A percentile compares a stretch with the other conserved stretches of the same genome.
These are phyloP conservation scores for Protomyctophum bolini DNA, from an alignment of 2,113 vertebrate species.

Conservation along the genomic window DNA sequence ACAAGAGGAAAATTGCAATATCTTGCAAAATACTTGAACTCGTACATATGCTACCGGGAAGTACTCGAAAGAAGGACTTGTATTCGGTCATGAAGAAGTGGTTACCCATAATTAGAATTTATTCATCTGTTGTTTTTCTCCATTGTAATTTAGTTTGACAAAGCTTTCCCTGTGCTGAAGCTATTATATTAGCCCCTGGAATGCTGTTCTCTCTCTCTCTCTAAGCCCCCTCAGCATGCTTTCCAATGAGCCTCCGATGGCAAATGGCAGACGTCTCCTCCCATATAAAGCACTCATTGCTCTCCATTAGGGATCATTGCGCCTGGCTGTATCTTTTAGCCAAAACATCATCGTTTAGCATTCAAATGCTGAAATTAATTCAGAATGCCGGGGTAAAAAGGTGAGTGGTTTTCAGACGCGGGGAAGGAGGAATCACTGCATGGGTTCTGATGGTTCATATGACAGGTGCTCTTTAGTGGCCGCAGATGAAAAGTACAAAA, in stretches of 20 bases:
- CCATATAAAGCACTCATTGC: conserved; percentile 58
- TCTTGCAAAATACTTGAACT: too few relatives aligned
- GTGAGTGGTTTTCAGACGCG: conserved; percentile 31
- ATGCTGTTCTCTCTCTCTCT: conserved; percentile 16
- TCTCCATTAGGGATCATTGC: conserved; percentile 66
- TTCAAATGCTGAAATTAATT: conserved; percentile 72
- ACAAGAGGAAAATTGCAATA: too few relatives aligned
- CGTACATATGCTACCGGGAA: too few relatives aligned
- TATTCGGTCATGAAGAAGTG: too few relatives aligned
- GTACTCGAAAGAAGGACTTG: too few relatives aligned
- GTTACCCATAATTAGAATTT: conserved; percentile 49
- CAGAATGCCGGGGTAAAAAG: conserved; percentile 62
- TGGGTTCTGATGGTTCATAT: too few relatives aligned
- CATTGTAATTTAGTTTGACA: conserved; percentile 23
- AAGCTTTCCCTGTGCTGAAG: conserved; percentile 42
- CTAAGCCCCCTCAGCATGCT: conserved; percentile 41
- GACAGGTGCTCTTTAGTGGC: too few relatives aligned
- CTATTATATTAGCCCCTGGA: conserved; percentile 43
- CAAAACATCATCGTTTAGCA: conserved; percentile 62
- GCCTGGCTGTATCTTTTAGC: conserved; percentile 60
- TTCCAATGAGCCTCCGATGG: conserved; percentile 51
- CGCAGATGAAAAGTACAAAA: too few relatives aligned
- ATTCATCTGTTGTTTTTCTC: conserved; percentile 5
- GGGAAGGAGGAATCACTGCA: too few relatives aligned
- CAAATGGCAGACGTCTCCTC: conserved; percentile 61